Base-by-base conservation (phyloP, 2,797 vertebrate species). In the Sebastes melanostomus region DNA sequence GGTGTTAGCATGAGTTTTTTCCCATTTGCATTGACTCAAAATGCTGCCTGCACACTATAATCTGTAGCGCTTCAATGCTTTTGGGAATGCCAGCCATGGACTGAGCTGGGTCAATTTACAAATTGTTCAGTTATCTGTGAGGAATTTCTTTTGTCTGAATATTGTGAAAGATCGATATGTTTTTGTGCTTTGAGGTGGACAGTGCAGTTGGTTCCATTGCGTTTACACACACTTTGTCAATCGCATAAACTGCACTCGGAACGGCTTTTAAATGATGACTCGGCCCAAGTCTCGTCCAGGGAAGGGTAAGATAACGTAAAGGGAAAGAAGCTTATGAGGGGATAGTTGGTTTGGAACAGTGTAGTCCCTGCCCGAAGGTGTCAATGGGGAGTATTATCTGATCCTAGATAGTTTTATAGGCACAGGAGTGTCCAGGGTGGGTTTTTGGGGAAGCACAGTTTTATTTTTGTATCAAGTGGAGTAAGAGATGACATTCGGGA, bases 401-500 rank as follows among this genome's bases (percentile, higher is more conserved):
- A 88, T 79, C 70, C 72, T 63, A 67, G 82, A 83, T 75, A 78
- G 69, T 90, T 89, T 84, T 86, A 81, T 87, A 85, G 83, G 62
- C 67, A 76, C 80, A 63, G 62, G 59, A 63, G 61, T 82, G 85
- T 91, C 82, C 79, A 84, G 81, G 72, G 85, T 84, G 83, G 85
- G 78, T 83, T 82, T 91, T 83, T 65, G 72, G 82, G 78, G 66
- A 87, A 71, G 70, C 78, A 86, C 83, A 89, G 80, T 88, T 93
- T 91, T 94, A 94, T 94, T 94, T 95, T 94, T 94, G 11, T 94
- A 92, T 85, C 34, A 76, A 83, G 71, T n/a, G 54, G 69, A 87
- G 55, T 82, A 81, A 74, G 22, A 78, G 22, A 59, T 18, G 38
- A 77, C 60, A 77, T 83, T 86, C 14, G 71, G 68, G 66, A 59